phyloP scores from a whole-genome alignment of 2,888 invertebrate genomes.

The Chrysolina haemoptera region DNA sequence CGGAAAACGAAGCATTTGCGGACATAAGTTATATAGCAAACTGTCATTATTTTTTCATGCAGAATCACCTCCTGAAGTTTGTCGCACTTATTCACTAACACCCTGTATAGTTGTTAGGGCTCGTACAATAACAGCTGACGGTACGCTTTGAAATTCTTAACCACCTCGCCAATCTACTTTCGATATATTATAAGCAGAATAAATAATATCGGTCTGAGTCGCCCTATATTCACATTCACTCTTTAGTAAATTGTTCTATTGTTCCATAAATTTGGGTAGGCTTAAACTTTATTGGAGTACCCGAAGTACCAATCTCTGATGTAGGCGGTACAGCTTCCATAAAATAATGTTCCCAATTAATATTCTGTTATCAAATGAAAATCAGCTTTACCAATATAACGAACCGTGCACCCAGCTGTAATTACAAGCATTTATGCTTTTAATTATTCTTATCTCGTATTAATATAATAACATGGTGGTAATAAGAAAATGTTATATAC shows the following conservation, averaged over 20 bases:
- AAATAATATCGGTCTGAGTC: not conserved
- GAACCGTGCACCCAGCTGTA: conserved; percentile 61
- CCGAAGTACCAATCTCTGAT: conserved; percentile 34
- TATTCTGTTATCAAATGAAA: conserved; percentile 65
- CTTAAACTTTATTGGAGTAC: conserved; percentile 3
- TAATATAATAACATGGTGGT: conserved; percentile 66
- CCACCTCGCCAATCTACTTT: not conserved
- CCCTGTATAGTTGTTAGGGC: too few relatives aligned
- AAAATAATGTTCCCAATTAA: conserved; percentile 65
- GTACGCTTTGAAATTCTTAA: too few relatives aligned
- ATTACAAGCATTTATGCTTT: conserved; percentile 68
- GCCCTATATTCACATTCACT: not conserved
- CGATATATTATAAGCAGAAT: not conserved
- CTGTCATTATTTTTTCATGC: too few relatives aligned
- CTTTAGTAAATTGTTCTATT: not conserved
- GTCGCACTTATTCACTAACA: too few relatives aligned
- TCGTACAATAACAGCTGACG: too few relatives aligned
- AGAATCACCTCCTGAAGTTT: too few relatives aligned
- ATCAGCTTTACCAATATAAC: conserved; percentile 63
- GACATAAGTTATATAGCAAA: too few relatives aligned
- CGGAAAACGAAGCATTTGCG: too few relatives aligned
- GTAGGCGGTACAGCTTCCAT: conserved; percentile 60
- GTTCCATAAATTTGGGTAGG: conserved; percentile 31
- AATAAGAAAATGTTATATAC: conserved; percentile 63
- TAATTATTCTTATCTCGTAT: conserved; percentile 68